phyloP scores from a whole-genome alignment of 2,888 invertebrate genomes.

The Beris chalybata region DNA sequence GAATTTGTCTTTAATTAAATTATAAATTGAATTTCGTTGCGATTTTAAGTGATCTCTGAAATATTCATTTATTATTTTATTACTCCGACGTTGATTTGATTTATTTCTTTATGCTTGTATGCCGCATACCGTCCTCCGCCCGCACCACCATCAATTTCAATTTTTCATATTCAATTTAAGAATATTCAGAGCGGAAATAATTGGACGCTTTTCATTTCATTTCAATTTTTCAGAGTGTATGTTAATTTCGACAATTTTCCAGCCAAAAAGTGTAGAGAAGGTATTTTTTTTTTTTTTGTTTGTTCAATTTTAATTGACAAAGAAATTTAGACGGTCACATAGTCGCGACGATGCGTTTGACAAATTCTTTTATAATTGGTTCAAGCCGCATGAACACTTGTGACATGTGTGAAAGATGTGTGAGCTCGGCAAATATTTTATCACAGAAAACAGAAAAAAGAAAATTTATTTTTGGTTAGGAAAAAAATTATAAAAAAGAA shows the following conservation, averaged over 20 bases:
- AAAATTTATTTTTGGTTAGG: no score
- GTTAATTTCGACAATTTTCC: no score
- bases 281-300: no score
- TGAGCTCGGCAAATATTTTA: no score
- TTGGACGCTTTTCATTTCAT: background rate
- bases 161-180: no score
- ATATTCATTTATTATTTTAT: slow-evolving; percentile 2
- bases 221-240: background rate
- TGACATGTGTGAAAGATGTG: background rate
- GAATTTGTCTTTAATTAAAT: slow-evolving; percentile 4
- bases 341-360: background rate
- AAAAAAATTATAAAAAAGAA: no score
- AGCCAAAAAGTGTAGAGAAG: no score
- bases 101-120: background rate
- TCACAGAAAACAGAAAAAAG: no score
- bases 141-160: no score
- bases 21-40: no score
- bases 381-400: background rate
- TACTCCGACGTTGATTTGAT: slow-evolving; percentile 13
- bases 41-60: background rate
- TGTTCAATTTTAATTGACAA: slow-evolving; percentile 4
- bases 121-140: background rate
- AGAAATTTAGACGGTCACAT: slow-evolving; percentile 2
- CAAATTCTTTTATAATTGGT: slow-evolving; percentile 25
- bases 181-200: no score